Conservation (phyloP, 2,888 invertebrate species). For the Ornithoptera priamus region DNA sequence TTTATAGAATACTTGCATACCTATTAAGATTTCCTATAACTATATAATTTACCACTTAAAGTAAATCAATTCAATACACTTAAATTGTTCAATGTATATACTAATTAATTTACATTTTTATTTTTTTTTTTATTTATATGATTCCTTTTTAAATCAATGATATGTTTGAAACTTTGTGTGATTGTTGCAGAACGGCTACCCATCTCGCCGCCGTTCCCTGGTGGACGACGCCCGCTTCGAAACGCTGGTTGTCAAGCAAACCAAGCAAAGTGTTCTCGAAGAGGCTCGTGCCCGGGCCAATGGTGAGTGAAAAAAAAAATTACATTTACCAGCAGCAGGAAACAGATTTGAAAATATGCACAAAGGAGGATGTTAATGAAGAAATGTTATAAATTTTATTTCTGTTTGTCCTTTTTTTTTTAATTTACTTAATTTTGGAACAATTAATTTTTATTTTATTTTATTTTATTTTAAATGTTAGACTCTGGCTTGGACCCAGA, state of each 20-base stretch:
- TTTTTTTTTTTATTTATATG: too few relatives aligned
- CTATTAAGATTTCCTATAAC: conserved; percentile 18
- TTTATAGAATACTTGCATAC: conserved; percentile 13
- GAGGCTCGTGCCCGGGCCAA: conserved; percentile 93
- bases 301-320: conserved; percentile 78
- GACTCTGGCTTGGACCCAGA: conserved; percentile 84
- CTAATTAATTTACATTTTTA: neutral
- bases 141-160: too few relatives aligned
- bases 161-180: conserved; percentile 7
- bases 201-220: conserved; percentile 95
- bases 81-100: neutral
- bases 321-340: neutral
- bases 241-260: conserved; percentile 96
- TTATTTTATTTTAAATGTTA: conserved; percentile 56
- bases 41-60: conserved; percentile 15
- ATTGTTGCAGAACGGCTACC: conserved; percentile 95
- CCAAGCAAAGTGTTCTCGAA: conserved; percentile 94
- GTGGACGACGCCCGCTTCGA: conserved; percentile 99
- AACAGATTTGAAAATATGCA: neutral
- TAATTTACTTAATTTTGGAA: conserved; percentile 33
- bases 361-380: neutral
- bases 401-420: conserved; percentile 31
- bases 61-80: conserved; percentile 2
- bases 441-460: conserved; percentile 33
- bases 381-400: conserved; percentile 12